Evolutionary conservation across 2,888 invertebrate species (phyloP).

Genomic region (Lacanobia oleracea): DNA sequence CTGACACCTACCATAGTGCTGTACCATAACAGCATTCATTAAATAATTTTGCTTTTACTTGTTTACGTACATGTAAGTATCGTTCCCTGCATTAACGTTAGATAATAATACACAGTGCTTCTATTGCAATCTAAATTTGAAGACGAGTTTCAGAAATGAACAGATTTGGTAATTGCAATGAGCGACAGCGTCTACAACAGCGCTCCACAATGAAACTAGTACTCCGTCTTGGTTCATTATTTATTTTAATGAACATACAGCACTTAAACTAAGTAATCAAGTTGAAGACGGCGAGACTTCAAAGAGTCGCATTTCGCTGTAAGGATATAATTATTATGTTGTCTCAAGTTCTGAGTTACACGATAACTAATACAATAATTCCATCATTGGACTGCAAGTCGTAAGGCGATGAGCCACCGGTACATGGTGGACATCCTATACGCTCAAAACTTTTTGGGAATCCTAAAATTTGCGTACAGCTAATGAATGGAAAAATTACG

Average conservation of each 20-base stretch:
- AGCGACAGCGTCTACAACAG: background rate
- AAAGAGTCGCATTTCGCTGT: background rate
- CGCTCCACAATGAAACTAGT: background rate
- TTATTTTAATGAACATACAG: conserved; percentile 3
- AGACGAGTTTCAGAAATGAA: background rate
- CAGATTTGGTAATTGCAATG: background rate
- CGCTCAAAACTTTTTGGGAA: no score
- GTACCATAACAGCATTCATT: no score
- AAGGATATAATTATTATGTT: background rate
- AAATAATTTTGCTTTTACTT: background rate
- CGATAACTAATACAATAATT: background rate
- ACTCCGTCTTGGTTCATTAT: background rate
- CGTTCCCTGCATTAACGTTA: background rate
- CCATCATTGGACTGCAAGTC: no score
- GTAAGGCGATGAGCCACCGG: no score
- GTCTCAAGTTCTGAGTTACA: no score
- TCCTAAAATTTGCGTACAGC: no score
- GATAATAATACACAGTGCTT: background rate
- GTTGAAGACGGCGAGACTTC: background rate
- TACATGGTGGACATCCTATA: no score
- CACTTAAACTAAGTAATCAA: background rate
- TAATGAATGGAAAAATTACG: no score
- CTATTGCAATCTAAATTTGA: conserved; percentile 2
- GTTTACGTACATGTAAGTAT: background rate
- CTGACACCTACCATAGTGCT: no score